A percentile compares a stretch with the other conserved stretches of the same genome.
phyloP scores from a whole-genome alignment of 2,797 vertebrate species.

The Luscinia megarhynchos region DNA sequence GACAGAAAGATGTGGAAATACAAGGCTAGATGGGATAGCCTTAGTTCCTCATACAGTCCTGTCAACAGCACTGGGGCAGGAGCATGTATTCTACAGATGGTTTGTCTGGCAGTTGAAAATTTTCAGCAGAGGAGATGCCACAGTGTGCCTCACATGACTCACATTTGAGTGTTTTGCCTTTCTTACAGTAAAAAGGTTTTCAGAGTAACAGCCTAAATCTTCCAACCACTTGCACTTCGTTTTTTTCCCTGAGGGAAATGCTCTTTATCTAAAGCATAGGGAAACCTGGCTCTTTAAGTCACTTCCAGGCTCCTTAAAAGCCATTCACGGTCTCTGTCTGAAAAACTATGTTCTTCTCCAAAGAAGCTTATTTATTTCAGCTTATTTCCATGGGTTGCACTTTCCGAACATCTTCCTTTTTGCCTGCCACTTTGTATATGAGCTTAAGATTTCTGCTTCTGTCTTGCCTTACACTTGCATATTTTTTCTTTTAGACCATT shows the following conservation, averaged over 20 bases:
- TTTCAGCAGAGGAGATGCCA: neutral
- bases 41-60: neutral
- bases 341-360: neutral
- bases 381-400: neutral
- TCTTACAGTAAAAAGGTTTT: neutral
- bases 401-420: neutral
- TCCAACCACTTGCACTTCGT: neutral
- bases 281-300: neutral
- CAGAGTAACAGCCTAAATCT: neutral
- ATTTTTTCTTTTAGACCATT: neutral
- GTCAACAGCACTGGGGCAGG: neutral
- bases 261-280: neutral
- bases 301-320: neutral
- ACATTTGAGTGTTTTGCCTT: neutral
- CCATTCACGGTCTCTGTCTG: neutral
- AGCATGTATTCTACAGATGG: rapidly evolving
- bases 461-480: neutral
- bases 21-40: neutral
- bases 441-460: neutral
- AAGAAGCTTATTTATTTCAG: neutral
- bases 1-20: neutral
- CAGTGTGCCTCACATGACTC: neutral
- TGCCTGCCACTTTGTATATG: neutral
- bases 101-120: neutral
- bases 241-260: neutral